A percentile compares a stretch with the other conserved stretches of the same genome.
Conservation (phyloP, 2,797 vertebrate genomes). For the Semotilus atromaculatus region DNA sequence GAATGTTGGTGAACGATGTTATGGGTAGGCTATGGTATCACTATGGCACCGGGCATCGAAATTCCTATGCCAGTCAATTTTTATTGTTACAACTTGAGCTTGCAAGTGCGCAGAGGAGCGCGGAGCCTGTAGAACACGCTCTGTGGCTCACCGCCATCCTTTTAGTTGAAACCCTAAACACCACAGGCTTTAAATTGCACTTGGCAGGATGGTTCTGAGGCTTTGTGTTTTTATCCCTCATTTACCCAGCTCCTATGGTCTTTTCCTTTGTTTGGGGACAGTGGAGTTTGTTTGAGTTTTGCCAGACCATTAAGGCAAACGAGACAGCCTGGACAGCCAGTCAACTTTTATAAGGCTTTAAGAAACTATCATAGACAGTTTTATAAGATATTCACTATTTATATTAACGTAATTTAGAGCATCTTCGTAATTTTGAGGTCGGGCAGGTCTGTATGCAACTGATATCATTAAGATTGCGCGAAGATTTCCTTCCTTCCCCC, state of each 20-base stretch:
- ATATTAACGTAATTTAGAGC: background rate
- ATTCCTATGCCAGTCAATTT: constrained; percentile 53
- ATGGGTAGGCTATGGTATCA: too few species aligned
- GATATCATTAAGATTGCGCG: background rate
- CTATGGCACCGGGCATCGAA: background rate
- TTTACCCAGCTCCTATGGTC: constrained; percentile 3
- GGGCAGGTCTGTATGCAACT: too few species aligned
- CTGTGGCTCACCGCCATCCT: constrained; percentile 57
- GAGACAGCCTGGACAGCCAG: constrained; percentile 26
- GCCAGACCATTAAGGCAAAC: constrained; percentile 25
- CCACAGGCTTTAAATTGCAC: background rate
- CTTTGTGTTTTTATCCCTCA: constrained; percentile 34
- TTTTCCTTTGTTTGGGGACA: background rate
- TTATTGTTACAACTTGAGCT: constrained; percentile 31
- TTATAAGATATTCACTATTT: background rate
- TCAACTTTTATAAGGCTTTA: constrained; percentile 25
- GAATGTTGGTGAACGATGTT: background rate
- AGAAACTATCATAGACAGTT: background rate
- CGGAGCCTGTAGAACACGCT: constrained; percentile 71
- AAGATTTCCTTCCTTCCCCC: background rate
- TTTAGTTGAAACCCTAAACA: background rate
- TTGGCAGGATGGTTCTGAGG: constrained; percentile 12
- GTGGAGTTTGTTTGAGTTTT: constrained; percentile 26
- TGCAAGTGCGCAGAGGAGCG: constrained; percentile 72
- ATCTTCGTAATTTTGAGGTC: too few species aligned